Evolutionary conservation across 2,113 vertebrate genomes (phyloP).

Genomic region (Lucifuga dentata): DNA sequence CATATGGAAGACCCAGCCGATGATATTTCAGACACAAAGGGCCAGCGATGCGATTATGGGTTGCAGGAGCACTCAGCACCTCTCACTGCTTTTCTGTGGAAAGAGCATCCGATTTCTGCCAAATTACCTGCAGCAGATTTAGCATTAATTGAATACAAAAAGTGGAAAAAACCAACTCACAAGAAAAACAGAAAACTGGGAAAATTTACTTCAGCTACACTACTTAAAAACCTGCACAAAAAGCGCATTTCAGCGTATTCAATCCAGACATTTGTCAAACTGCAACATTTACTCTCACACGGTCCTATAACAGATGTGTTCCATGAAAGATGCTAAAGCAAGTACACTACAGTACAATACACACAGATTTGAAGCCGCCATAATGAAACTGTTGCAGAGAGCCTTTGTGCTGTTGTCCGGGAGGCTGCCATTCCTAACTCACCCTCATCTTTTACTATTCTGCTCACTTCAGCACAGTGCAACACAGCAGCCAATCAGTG

Average conservation of each 20-base stretch:
- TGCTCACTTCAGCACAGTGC: conserved; percentile 29
- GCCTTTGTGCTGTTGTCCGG: conserved; percentile 41
- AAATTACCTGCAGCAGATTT: conserved; percentile 14
- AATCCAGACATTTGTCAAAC: conserved; percentile 28
- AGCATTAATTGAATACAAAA: conserved; percentile 32
- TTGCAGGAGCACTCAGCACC: conserved; percentile 12
- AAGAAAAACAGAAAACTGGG: conserved; percentile 20
- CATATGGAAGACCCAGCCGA: conserved; percentile 56
- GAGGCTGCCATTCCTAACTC: conserved; percentile 54
- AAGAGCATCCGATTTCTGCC: conserved; percentile 23
- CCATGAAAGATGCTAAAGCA: conserved; percentile 44
- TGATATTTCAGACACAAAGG: conserved; percentile 63
- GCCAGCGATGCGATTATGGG: conserved; percentile 54
- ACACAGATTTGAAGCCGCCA: conserved; percentile 60
- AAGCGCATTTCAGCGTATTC: conserved; percentile 3
- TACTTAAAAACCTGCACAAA: conserved; percentile 22
- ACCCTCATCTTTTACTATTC: conserved; percentile 46
- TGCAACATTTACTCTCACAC: too few relatives aligned
- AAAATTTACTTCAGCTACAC: conserved; percentile 7
- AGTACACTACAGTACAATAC: conserved; percentile 70
- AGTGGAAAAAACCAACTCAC: conserved; percentile 8
- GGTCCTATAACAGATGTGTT: background rate
- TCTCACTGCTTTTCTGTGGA: background rate
- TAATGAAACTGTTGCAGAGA: conserved; percentile 38
- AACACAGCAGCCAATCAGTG: conserved; percentile 66